These are phyloP conservation scores for Aegotheles bennettii DNA, from an alignment of 2,113 vertebrate species.

Conservation along the genomic window DNA sequence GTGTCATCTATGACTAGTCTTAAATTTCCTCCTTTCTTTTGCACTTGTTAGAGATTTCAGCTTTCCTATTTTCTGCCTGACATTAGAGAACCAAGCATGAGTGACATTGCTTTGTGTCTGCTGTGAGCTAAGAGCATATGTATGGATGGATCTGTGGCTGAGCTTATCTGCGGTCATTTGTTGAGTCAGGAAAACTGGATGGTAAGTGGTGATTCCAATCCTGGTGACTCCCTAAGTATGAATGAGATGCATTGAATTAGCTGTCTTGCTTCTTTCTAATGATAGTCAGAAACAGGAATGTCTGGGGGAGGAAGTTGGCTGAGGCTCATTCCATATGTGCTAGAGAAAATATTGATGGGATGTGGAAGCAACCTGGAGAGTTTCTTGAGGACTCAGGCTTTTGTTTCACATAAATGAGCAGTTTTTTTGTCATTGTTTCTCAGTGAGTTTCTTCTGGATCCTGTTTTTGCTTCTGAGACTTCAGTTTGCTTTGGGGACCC, in stretches of 20 bases:
- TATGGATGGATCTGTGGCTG: neutral
- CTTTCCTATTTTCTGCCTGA: neutral
- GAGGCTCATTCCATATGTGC: conserved; percentile 20
- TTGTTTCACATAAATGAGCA: conserved; percentile 26
- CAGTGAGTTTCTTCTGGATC: conserved; percentile 20
- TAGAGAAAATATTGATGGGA: conserved; percentile 52
- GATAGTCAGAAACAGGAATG: neutral
- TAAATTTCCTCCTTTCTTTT: neutral
- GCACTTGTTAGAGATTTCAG: neutral
- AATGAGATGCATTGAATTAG: neutral
- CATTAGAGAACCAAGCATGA: neutral
- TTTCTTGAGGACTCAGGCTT: conserved; percentile 2
- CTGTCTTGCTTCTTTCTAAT: neutral
- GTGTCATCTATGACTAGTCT: neutral
- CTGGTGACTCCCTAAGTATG: neutral
- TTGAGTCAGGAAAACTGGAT: neutral
- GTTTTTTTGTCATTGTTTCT: conserved; percentile 15
- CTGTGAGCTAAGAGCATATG: neutral
- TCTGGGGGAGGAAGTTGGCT: conserved; percentile 52
- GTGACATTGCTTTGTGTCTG: neutral
- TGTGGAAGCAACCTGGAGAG: conserved; percentile 26
- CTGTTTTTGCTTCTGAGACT: conserved; percentile 25
- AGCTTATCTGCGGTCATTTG: neutral
- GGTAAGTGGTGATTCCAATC: neutral
- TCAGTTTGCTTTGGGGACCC: conserved; percentile 9